Evolutionary conservation across 1,140 invertebrate genomes (phyloP).

Genomic region (Nylanderia fulva): DNA sequence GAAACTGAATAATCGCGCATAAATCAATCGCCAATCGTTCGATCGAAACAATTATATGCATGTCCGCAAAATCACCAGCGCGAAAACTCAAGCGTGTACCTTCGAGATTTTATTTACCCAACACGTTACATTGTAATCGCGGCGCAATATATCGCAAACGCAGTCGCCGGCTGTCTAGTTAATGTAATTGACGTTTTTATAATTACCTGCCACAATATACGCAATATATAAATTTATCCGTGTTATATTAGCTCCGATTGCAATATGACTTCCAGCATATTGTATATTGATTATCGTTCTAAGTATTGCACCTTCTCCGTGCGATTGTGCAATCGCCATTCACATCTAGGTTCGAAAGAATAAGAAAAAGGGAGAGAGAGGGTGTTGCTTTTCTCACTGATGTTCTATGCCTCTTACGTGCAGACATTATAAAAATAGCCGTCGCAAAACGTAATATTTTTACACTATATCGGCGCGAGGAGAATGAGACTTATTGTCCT

Average conservation of each 20-base stretch:
- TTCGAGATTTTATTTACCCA: slow-evolving; percentile 5
- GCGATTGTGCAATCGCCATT: slow-evolving; percentile 32
- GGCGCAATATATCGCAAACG: slow-evolving; percentile 18
- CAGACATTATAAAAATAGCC: neutral
- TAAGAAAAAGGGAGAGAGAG: neutral
- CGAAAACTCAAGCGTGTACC: neutral
- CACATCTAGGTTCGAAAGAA: neutral
- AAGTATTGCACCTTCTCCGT: slow-evolving; percentile 35
- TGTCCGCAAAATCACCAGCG: neutral
- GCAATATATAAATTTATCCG: slow-evolving; percentile 44
- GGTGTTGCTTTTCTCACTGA: neutral
- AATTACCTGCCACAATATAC: slow-evolving; percentile 29
- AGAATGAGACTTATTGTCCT: neutral
- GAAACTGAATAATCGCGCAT: slow-evolving; percentile 12
- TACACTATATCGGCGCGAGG: neutral
- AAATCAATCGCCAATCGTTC: slow-evolving; percentile 33
- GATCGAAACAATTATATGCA: neutral
- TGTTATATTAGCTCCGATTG: slow-evolving; percentile 38
- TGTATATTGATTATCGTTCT: slow-evolving; percentile 33
- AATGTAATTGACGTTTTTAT: slow-evolving; percentile 43
- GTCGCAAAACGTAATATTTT: slow-evolving; percentile 7
- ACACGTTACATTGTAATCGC: slow-evolving; percentile 16
- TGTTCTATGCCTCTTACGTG: neutral
- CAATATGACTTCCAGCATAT: neutral
- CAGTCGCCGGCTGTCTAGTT: neutral